Conservation (phyloP, 2,797 vertebrate genomes). For the Cygnus olor region DNA sequence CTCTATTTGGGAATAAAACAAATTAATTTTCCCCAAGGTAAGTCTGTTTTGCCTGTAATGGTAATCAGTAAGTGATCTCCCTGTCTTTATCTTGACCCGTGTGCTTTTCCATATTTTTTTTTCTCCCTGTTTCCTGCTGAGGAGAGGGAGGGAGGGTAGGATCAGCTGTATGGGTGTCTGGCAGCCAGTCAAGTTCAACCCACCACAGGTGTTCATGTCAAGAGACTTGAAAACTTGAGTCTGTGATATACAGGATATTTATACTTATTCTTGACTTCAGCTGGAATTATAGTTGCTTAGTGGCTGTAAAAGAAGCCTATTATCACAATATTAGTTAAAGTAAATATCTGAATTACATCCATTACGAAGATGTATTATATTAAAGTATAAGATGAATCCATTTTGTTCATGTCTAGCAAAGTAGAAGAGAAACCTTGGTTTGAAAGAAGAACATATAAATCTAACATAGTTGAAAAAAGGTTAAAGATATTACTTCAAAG, state of each 20-base stretch:
- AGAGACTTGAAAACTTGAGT: not conserved
- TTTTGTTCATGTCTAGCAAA: not conserved
- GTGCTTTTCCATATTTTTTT: not conserved
- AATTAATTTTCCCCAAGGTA: not conserved
- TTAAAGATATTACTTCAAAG: not conserved
- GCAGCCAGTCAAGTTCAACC: not conserved
- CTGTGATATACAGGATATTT: not conserved
- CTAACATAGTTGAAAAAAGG: not conserved
- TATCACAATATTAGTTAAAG: not conserved
- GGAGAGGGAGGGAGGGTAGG: not conserved
- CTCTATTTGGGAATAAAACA: not conserved
- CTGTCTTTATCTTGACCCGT: not conserved
- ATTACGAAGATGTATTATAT: not conserved
- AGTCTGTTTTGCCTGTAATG: not conserved
- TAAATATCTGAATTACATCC: not conserved
- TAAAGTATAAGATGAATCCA: not conserved
- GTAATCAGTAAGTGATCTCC: not conserved
- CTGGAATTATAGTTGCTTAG: not conserved
- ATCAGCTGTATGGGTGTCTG: rapidly evolving
- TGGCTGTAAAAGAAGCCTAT: not conserved
- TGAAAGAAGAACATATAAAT: not conserved
- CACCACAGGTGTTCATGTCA: not conserved
- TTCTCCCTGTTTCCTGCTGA: not conserved
- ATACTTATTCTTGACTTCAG: not conserved
- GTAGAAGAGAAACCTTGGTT: not conserved